Base-by-base conservation (phyloP, 2,797 vertebrate species). In the Neosilurus mollespiculum region DNA sequence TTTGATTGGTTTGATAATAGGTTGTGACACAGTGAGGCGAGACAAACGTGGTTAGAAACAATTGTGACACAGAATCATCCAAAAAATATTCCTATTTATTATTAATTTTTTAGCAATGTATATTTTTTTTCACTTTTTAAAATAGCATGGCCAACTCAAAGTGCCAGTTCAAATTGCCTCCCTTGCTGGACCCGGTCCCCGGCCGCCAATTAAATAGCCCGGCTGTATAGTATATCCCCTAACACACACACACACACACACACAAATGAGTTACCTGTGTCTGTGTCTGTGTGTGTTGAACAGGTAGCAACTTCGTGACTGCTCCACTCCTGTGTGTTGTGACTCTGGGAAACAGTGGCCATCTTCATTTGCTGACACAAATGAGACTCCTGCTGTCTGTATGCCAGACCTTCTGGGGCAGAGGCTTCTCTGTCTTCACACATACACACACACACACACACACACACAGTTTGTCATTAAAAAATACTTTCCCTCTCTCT, bases 341-440 rank as follows among this genome's bases (percentile, higher is more conserved):
- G 92, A 0, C 91, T 91, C 4, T 95, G 92, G 0, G 94, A 95
- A 0, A 96, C 92, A 0, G 94, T 90, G 37, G 95, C 91, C 59
- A 94, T 93, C 92, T 97, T 98, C 95, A 96, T 95, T 91, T 96
- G 96, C 87, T 96, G 96, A 87, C 96, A 95, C 58, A 93, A 91
- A 70, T 91, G 95, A 0, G 94, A 94, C 90, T 98, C 96, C 90
- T 97, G 97, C 81, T 95, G 95, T n/a, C 93, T 92, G 91, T 95
- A 96, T 81, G 91, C 88, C 9, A 95, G 86, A 12, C 95, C 95
- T 91, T 96, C 96, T 37, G 94, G 85, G 67, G 20, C 84, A 2
- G 90, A 92, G 89, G 93, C 94, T 90, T 95, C 95, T 85, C 90
- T 92, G 87, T 93, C 96, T 88, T 95, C 96, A 90, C 37, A 84